Conservation (phyloP, 2,797 vertebrate genomes). For the Amblyraja radiata region DNA sequence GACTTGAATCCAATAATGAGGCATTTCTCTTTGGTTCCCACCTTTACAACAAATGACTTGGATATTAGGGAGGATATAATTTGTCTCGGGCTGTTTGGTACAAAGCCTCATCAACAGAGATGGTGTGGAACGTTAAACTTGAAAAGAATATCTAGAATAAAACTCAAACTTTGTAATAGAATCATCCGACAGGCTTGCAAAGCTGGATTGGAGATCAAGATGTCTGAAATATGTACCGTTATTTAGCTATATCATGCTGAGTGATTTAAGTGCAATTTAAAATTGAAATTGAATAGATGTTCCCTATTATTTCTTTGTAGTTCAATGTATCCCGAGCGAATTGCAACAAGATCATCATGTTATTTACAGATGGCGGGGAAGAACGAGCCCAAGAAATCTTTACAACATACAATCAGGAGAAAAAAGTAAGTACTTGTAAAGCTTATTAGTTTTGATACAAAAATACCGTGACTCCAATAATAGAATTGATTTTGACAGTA, state of each 20-base stretch:
- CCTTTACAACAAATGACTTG: not conserved
- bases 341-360: conserved; percentile 99
- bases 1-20: not conserved
- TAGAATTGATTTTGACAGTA: not conserved
- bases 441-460: not conserved
- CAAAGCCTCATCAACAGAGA: not conserved
- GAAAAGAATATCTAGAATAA: not conserved
- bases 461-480: not conserved
- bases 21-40: not conserved
- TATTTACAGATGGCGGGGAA: conserved; percentile 96
- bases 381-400: conserved; percentile 90
- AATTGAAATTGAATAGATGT: not conserved
- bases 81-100: not conserved
- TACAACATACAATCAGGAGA: conserved; percentile 81
- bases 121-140: not conserved
- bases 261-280: not conserved
- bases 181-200: not conserved
- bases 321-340: conserved; percentile 87
- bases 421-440: conserved; percentile 66
- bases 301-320: conserved; percentile 51
- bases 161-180: not conserved
- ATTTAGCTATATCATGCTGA: not conserved
- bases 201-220: not conserved
- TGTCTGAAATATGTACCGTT: not conserved
- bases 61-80: not conserved